These are phyloP conservation scores for Eira barbara DNA, from an alignment of 2,113 vertebrate genomes.

Conservation along the genomic window DNA sequence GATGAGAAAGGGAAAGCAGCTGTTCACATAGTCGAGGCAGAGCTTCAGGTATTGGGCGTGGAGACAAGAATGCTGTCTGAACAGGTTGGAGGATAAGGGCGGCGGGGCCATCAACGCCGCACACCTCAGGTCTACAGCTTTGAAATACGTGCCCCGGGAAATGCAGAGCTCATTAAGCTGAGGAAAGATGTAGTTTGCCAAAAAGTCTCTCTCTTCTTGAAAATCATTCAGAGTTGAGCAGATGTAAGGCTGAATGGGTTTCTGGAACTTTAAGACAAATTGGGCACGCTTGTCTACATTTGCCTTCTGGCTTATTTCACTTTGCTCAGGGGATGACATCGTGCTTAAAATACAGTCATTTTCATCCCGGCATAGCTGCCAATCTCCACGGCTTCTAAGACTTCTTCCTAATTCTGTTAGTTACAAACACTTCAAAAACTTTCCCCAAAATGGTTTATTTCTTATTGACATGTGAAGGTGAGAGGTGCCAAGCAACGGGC, in stretches of 20 bases:
- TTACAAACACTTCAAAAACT: not conserved
- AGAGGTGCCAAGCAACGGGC: not conserved
- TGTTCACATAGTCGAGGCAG: slow-evolving; percentile 61
- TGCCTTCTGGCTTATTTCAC: not conserved
- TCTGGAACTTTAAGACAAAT: not conserved
- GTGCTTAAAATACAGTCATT: not conserved
- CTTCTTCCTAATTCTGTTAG: not conserved
- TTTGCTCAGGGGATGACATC: not conserved
- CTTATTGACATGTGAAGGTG: not conserved
- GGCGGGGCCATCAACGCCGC: not conserved
- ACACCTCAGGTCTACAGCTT: slow-evolving; percentile 61
- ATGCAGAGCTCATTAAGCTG: slow-evolving; percentile 69
- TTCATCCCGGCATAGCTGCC: not conserved
- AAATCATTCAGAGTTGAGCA: slow-evolving; percentile 60
- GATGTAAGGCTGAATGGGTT: slow-evolving; percentile 45
- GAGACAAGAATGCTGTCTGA: not conserved
- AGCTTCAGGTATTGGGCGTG: slow-evolving; percentile 61
- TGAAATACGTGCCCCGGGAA: slow-evolving; percentile 64
- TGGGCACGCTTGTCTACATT: not conserved
- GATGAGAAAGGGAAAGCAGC: slow-evolving; percentile 65
- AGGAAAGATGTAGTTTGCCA: slow-evolving; percentile 65
- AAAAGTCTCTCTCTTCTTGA: slow-evolving; percentile 64
- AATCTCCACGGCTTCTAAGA: not conserved
- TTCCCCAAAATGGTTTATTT: fast-evolving
- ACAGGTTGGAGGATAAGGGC: not conserved